A percentile compares a stretch with the other conserved stretches of the same genome.
Conservation (phyloP, 2,797 vertebrate genomes). For the Gallinago nigripennis region DNA sequence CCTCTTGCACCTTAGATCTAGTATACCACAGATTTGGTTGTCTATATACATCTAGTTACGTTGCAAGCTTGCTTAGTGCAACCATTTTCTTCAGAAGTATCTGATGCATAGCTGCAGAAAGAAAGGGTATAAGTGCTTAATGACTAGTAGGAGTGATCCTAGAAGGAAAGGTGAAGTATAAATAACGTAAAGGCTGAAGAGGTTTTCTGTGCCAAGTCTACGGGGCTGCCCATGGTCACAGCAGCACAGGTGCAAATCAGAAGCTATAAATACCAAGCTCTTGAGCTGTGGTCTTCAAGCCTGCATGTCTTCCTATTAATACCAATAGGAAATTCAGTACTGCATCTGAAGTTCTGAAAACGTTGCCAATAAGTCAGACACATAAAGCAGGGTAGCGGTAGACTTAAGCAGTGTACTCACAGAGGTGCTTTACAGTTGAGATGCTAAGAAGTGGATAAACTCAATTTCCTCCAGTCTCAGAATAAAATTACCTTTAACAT, state of each 20-base stretch:
- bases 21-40: not conserved
- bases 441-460: not conserved
- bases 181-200: not conserved
- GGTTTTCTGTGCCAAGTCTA: not conserved
- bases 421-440: not conserved
- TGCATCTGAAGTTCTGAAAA: not conserved
- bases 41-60: conserved; percentile 40
- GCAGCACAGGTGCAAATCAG: not conserved
- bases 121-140: not conserved
- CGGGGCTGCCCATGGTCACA: not conserved
- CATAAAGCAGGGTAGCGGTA: not conserved
- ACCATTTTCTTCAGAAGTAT: conserved; percentile 84
- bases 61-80: conserved; percentile 83
- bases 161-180: not conserved
- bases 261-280: not conserved
- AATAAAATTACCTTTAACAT: not conserved
- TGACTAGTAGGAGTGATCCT: not conserved
- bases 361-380: not conserved
- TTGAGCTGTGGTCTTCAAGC: not conserved
- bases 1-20: not conserved
- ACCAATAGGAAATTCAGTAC: not conserved
- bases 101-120: conserved; percentile 80
- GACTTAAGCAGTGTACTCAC: not conserved
- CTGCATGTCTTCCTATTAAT: not conserved
- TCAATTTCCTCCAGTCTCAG: not conserved